Evolutionary conservation across 2,888 invertebrate species (phyloP), one percentile per base, ranked within the genome.

Genomic region (Tipula lateralis): DNA sequence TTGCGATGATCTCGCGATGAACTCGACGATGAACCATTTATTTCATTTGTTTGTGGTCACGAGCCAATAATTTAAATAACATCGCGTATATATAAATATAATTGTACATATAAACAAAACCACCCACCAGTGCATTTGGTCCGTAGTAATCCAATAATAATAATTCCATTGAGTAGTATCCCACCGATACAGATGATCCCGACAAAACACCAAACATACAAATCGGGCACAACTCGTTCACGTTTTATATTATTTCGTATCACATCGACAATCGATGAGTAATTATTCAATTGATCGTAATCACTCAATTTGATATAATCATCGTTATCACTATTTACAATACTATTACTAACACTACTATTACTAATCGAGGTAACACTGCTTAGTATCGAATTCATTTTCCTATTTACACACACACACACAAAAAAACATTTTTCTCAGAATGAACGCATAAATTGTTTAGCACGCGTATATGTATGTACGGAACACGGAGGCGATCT

Each of bases 141-240:
- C 82, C 32, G 29, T 82, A 82, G 32, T 82, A 82, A 82, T 82
- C 32, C 82, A 82, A 82, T 82, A 30, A 82, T 30, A 16, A 32
- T 82, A 82, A 82, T 82, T n/a, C 82, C 82, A 82, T 82, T 82
- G 5, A 82, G 32, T 29, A 82, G 32, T 82, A 82, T 16, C n/a
- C 82, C 82, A 32, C 82, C 66, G 24, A 66, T 66, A 12, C 66
- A 66, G 9, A 66, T 66, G 24, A 66, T 66, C 1, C 66, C 66
- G 66, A 66, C 66, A 24, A 66, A 66, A 66, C 66, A 66, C 66
- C 66, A 66, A 12, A 66, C 66, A 66, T 66, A 66, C 24, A 66
- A 24, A 66, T 66, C 66, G 24, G 66, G 24, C 66, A 66, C 66
- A 24, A 66, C 24, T 66, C 24, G 19, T 66, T 66, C 66, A 66